Evolutionary conservation across 2,797 vertebrate species (phyloP).

Genomic region (Sebastes elongatus): DNA sequence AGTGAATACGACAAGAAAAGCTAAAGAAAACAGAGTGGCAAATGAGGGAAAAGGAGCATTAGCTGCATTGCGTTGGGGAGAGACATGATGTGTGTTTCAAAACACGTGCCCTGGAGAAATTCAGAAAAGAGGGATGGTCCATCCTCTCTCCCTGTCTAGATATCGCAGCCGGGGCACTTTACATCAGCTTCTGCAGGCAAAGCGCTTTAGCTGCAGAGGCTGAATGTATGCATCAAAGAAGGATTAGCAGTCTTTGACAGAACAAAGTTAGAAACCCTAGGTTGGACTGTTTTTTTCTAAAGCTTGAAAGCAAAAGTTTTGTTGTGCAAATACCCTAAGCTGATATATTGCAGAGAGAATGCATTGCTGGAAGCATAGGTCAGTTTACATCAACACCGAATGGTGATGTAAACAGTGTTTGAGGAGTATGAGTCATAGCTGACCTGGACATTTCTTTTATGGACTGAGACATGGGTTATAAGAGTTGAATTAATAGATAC

Average conservation of each 20-base stretch:
- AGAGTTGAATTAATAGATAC: neutral
- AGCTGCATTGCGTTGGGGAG: slow-evolving; percentile 28
- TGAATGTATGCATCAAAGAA: slow-evolving; percentile 54
- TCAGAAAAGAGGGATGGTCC: slow-evolving; percentile 42
- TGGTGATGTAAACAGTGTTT: slow-evolving; percentile 28
- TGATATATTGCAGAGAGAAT: neutral
- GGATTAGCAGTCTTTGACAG: slow-evolving; percentile 62
- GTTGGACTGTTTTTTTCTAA: slow-evolving; percentile 34
- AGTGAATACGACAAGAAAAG: slow-evolving; percentile 33
- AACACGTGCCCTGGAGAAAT: slow-evolving; percentile 53
- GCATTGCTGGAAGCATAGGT: slow-evolving; percentile 1
- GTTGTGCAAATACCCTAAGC: slow-evolving; percentile 33
- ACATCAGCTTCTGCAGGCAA: slow-evolving; percentile 63
- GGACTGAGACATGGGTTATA: neutral
- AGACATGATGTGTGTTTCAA: slow-evolving; percentile 62
- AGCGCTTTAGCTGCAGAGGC: slow-evolving; percentile 60
- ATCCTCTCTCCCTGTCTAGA: slow-evolving; percentile 43
- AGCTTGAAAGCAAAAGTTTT: slow-evolving; percentile 40
- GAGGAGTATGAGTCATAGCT: slow-evolving; percentile 35
- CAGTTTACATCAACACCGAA: neutral
- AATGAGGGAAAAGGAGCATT: slow-evolving; percentile 45
- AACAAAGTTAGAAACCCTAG: slow-evolving; percentile 41
- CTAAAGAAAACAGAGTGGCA: slow-evolving; percentile 30
- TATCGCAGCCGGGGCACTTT: slow-evolving; percentile 63
- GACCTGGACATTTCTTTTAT: neutral